These are phyloP conservation scores for Drosophila aff. DNA, from an alignment of 1,140 invertebrate species.

Conservation along the genomic window DNA sequence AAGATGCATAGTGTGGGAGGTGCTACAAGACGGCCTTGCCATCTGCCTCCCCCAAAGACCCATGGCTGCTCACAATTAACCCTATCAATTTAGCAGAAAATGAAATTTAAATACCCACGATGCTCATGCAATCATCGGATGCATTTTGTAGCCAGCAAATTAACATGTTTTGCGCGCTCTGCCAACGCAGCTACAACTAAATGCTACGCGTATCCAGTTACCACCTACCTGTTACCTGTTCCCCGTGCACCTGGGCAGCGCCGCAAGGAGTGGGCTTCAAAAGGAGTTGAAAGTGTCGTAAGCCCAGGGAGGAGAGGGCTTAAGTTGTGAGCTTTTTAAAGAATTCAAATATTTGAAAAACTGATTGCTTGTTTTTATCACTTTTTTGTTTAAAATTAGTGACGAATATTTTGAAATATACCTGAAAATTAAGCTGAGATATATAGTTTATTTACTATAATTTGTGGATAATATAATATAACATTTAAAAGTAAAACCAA, in stretches of 20 bases:
- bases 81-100: slow-evolving; percentile 25
- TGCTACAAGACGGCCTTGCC: slow-evolving; percentile 16
- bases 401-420: too few species aligned
- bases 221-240: slow-evolving; percentile 17
- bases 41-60: not conserved
- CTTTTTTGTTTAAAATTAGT: not conserved
- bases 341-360: not conserved
- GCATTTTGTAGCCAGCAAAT: slow-evolving; percentile 36
- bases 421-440: not conserved
- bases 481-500: too few species aligned
- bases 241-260: not conserved
- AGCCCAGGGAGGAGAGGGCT: not conserved
- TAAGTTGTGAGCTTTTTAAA: not conserved
- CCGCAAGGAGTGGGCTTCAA: slow-evolving; percentile 22
- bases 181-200: slow-evolving; percentile 35
- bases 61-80: slow-evolving; percentile 28
- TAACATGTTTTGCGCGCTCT: slow-evolving; percentile 24
- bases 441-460: too few species aligned
- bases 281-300: slow-evolving; percentile 8
- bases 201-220: not conserved
- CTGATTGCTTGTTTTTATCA: not conserved
- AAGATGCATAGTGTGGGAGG: not conserved
- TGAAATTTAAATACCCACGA: not conserved
- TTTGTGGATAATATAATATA: too few species aligned
- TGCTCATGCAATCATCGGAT: slow-evolving; percentile 32